Percentiles rank a stretch among this genome's conserved stretches.
Conservation (phyloP, 2,797 vertebrate species). For the Sebastiscus tertius region DNA sequence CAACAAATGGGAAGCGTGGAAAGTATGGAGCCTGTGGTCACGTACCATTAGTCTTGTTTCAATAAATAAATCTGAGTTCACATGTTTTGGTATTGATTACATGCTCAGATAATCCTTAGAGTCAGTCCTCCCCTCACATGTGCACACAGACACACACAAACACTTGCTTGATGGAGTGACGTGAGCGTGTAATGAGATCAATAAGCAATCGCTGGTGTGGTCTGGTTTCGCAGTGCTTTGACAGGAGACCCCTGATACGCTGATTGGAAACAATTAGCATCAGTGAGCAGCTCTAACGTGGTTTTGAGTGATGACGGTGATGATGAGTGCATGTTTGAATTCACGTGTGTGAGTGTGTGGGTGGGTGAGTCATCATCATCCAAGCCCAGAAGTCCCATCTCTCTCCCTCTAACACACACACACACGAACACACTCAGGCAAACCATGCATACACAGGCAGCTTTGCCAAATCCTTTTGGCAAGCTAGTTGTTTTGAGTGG, state of each 20-base stretch:
- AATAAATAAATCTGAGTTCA: neutral
- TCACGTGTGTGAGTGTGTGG: constrained; percentile 33
- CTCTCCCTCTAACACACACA: neutral
- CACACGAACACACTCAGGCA: constrained; percentile 18
- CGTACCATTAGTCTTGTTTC: neutral
- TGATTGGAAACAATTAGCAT: constrained; percentile 77
- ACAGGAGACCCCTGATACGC: constrained; percentile 61
- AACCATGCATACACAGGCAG: constrained; percentile 31
- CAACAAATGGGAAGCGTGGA: too few species aligned
- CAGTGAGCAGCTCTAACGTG: constrained; percentile 62
- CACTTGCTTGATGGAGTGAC: constrained; percentile 44
- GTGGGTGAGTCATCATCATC: constrained; percentile 69
- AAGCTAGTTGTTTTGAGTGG: constrained; percentile 35
- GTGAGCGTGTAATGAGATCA: constrained; percentile 73
- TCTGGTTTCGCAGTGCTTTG: constrained; percentile 68
- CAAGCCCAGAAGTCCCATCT: constrained; percentile 50
- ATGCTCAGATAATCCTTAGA: neutral
- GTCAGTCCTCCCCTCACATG: neutral
- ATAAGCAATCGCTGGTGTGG: constrained; percentile 67
- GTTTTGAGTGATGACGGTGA: constrained; percentile 65
- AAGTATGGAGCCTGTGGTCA: too few species aligned
- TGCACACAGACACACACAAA: constrained; percentile 22
- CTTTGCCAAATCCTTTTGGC: constrained; percentile 63
- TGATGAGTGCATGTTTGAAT: constrained; percentile 44
- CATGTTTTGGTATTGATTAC: neutral